Percentiles rank a stretch among this genome's conserved stretches.
These are phyloP conservation scores for Furnarius figulus DNA, from an alignment of 2,113 vertebrate genomes.

Conservation along the genomic window DNA sequence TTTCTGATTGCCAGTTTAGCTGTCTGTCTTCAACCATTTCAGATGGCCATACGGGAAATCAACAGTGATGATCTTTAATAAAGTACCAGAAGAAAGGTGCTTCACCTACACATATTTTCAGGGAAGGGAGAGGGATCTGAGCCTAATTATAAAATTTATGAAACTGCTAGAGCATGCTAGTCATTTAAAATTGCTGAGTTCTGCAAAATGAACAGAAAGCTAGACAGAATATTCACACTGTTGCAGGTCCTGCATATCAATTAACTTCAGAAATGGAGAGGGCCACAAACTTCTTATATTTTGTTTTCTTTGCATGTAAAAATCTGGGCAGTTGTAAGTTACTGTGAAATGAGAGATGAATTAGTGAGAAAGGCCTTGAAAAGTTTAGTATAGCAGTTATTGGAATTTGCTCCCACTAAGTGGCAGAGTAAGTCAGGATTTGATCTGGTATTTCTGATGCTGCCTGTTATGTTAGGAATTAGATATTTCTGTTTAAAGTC, in stretches of 20 bases:
- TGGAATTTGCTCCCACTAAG: background rate
- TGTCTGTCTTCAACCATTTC: slow-evolving; percentile 24
- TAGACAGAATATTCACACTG: background rate
- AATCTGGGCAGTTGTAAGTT: background rate
- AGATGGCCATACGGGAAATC: slow-evolving; percentile 38
- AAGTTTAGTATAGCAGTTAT: background rate
- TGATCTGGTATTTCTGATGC: background rate
- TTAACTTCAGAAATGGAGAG: background rate
- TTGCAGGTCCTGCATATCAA: background rate
- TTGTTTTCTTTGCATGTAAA: background rate
- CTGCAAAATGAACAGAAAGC: background rate
- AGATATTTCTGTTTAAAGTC: background rate
- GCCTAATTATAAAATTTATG: slow-evolving; percentile 21
- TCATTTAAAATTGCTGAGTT: background rate
- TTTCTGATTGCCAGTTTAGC: slow-evolving; percentile 28
- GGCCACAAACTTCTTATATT: background rate
- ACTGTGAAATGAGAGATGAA: background rate
- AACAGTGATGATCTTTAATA: slow-evolving; percentile 7
- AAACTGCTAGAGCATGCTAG: background rate
- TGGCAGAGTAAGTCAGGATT: background rate
- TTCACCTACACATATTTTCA: background rate
- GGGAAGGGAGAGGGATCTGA: background rate
- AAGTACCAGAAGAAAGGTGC: background rate
- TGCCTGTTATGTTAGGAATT: background rate
- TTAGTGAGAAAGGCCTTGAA: background rate